These are phyloP conservation scores for Chaetophractus vellerosus DNA, from an alignment of 2,797 vertebrate genomes.

Conservation along the genomic window DNA sequence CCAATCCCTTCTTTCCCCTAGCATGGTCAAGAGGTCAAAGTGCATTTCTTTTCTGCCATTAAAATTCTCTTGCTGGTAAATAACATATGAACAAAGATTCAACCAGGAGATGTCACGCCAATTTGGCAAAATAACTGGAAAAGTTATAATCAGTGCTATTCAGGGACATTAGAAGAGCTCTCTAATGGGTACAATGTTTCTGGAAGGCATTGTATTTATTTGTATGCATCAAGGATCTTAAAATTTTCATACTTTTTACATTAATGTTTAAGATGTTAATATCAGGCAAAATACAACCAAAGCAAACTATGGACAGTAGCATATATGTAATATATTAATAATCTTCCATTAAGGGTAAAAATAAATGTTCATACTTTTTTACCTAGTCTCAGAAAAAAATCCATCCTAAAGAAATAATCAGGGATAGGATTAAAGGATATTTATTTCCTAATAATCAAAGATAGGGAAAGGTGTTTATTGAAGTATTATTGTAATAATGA, in stretches of 20 bases:
- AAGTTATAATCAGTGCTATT: slow-evolving; percentile 13
- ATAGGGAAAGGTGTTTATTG: neutral
- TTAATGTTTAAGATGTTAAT: no score
- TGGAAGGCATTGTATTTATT: slow-evolving; percentile 34
- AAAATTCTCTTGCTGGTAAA: neutral
- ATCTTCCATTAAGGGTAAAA: no score
- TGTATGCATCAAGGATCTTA: neutral
- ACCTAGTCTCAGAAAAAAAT: slow-evolving; percentile 22
- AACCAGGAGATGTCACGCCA: neutral
- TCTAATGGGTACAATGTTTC: neutral
- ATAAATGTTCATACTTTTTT: neutral
- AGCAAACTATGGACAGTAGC: no score
- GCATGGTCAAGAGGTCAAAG: neutral
- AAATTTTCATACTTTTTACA: neutral
- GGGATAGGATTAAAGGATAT: neutral
- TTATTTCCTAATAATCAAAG: slow-evolving; percentile 53
- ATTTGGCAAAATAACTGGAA: slow-evolving; percentile 12
- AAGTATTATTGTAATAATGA: slow-evolving; percentile 32
- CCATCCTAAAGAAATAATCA: neutral
- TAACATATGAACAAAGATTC: slow-evolving; percentile 10
- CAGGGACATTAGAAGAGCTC: neutral
- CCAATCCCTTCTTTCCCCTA: neutral
- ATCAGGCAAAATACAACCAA: no score
- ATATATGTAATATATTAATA: no score
- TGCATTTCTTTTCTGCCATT: slow-evolving; percentile 32